phyloP scores from a whole-genome alignment of 2,888 invertebrate species.

The Parapristionchus giblindavisi region DNA sequence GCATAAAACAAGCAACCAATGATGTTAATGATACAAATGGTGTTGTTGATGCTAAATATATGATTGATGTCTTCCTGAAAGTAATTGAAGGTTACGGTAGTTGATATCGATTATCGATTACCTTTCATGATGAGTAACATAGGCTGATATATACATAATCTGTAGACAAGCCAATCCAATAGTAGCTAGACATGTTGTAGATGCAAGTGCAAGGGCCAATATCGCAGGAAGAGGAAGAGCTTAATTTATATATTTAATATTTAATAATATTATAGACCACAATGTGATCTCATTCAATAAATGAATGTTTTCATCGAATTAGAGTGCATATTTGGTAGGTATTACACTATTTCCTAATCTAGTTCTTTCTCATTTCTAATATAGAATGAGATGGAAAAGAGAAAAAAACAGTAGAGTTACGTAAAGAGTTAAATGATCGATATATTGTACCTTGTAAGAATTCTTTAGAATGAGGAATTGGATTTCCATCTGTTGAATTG shows the following conservation, averaged over 20 bases:
- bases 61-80: conserved; percentile 17
- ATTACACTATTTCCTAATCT: too few relatives aligned
- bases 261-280: too few relatives aligned
- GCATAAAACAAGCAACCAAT: conserved; percentile 65
- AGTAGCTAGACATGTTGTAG: conserved; percentile 54
- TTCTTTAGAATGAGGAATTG: background rate
- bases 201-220: conserved; percentile 53
- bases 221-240: conserved; percentile 52
- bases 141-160: conserved; percentile 59
- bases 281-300: background rate
- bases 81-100: background rate
- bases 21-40: conserved; percentile 61
- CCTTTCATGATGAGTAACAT: conserved; percentile 52
- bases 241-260: conserved; percentile 35
- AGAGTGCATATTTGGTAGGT: too few relatives aligned
- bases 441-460: background rate
- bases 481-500: conserved; percentile 13
- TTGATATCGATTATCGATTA: background rate
- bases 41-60: conserved; percentile 36
- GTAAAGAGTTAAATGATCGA: too few relatives aligned
- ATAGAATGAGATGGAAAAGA: too few relatives aligned
- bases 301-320: background rate
- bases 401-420: too few relatives aligned
- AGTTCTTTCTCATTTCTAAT: too few relatives aligned
- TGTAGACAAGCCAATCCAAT: conserved; percentile 60